phyloP scores from a whole-genome alignment of 2,113 vertebrate species.

The Phylloscopus trochiloides region DNA sequence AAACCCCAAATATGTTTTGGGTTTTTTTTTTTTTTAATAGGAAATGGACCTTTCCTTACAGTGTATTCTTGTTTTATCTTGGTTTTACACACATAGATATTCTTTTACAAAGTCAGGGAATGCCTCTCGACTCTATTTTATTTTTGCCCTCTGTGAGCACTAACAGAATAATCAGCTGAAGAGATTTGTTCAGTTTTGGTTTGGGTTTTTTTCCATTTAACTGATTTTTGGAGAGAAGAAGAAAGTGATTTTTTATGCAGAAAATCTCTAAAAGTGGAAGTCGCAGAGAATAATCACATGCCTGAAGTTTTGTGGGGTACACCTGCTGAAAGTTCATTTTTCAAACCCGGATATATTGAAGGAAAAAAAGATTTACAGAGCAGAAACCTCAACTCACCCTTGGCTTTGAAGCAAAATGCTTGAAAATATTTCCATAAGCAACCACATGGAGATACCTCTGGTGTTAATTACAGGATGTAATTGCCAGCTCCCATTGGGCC shows the following conservation, averaged over 20 bases:
- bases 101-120: not conserved
- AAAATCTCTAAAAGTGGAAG: not conserved
- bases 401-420: not conserved
- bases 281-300: not conserved
- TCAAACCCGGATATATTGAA: not conserved
- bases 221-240: not conserved
- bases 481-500: not conserved
- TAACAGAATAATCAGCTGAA: not conserved
- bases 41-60: not conserved
- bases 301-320: not conserved
- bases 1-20: fast-evolving
- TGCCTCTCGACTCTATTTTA: not conserved
- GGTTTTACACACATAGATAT: not conserved
- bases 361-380: not conserved
- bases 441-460: not conserved
- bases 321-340: not conserved
- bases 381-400: not conserved
- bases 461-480: not conserved
- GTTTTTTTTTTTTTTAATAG: not conserved
- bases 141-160: not conserved
- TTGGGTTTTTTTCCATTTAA: not conserved
- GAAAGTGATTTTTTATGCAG: not conserved
- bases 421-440: not conserved
- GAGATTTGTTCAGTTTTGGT: not conserved
- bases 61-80: not conserved